Conservation (phyloP, 1,140 invertebrate species). For the Brachionus angularis region DNA sequence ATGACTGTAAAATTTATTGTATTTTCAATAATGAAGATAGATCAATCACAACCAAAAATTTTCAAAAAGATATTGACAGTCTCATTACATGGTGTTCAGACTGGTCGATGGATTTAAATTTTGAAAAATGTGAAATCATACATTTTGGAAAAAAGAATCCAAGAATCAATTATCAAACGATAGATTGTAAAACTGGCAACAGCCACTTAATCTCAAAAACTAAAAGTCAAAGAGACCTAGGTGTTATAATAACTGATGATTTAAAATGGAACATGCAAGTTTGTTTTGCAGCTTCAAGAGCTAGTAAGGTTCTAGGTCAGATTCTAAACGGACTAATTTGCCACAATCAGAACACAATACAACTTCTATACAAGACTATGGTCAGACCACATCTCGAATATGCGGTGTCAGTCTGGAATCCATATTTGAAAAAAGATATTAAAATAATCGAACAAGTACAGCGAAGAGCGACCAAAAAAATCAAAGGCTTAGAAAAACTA, state of each 20-base stretch:
- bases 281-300: background rate
- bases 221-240: slow-evolving; percentile 18
- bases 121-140: background rate
- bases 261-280: slow-evolving; percentile 43
- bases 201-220: background rate
- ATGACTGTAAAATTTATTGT: slow-evolving; percentile 39
- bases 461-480: slow-evolving; percentile 45
- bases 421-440: slow-evolving; percentile 38
- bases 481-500: slow-evolving; percentile 26
- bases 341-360: background rate
- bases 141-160: slow-evolving; percentile 5
- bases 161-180: background rate
- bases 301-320: background rate
- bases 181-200: background rate
- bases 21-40: background rate
- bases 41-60: background rate
- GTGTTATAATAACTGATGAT: slow-evolving; percentile 40
- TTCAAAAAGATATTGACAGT: background rate
- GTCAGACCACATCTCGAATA: slow-evolving; percentile 44
- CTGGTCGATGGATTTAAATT: background rate
- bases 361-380: background rate
- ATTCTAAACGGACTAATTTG: background rate
- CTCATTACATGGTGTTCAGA: background rate
- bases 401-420: slow-evolving; percentile 46
- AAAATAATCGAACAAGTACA: slow-evolving; percentile 46